Conservation (phyloP, 2,888 invertebrate genomes). For the Endotricha flammealis region DNA sequence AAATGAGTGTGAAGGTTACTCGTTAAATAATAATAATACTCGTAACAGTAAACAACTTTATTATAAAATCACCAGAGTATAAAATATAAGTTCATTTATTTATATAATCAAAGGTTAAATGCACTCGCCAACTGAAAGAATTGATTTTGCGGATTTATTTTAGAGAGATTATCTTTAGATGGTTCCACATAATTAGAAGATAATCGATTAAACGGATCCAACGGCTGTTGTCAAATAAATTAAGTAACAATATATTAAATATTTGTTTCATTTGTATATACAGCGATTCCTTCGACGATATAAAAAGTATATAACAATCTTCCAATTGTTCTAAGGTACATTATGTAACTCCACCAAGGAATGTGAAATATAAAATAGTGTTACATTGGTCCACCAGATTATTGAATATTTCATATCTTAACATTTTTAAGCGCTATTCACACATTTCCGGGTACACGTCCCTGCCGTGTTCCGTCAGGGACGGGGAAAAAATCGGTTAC, state of each 20-base stretch:
- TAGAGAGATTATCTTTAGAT: constrained; percentile 17
- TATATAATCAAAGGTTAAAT: constrained; percentile 22
- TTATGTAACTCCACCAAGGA: constrained; percentile 10
- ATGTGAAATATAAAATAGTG: not conserved
- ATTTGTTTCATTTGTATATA: not conserved
- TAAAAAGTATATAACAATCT: constrained; percentile 1
- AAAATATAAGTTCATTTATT: constrained; percentile 3
- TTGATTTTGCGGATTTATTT: constrained; percentile 36
- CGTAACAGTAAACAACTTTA: constrained; percentile 39
- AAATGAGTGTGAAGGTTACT: constrained; percentile 32
- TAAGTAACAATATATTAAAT: constrained; percentile 19
- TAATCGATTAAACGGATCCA: constrained; percentile 27
- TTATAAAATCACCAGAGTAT: constrained; percentile 30
- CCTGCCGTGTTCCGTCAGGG: too few species aligned
- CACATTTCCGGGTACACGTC: too few species aligned
- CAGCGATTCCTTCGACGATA: not conserved
- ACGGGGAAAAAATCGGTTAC: too few species aligned
- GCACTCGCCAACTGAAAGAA: constrained; percentile 41
- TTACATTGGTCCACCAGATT: not conserved
- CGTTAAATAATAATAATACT: constrained; percentile 42
- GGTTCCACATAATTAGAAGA: constrained; percentile 23
- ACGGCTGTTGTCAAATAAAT: constrained; percentile 52
- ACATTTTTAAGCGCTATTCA: too few species aligned
- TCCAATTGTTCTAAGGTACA: not conserved
- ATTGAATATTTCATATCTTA: not conserved